phyloP scores from a whole-genome alignment of 2,113 vertebrate species.

The Rhynchomys soricoides region DNA sequence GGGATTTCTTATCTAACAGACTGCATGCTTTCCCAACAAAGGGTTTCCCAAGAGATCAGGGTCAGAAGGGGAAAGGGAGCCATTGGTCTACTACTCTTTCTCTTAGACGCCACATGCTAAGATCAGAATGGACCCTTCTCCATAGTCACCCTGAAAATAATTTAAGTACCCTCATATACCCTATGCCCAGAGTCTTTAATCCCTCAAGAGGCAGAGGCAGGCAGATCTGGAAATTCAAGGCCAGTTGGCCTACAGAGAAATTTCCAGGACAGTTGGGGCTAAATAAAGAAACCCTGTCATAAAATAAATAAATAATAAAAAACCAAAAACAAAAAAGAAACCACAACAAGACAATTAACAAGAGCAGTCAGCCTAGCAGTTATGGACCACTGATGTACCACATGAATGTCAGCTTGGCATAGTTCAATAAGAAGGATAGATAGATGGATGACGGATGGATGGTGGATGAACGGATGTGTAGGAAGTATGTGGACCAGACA shows the following conservation, averaged over 20 bases:
- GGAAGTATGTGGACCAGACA: not conserved
- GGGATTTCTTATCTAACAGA: not conserved
- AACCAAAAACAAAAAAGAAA: not conserved
- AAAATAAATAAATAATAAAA: not conserved
- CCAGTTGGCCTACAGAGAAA: not conserved
- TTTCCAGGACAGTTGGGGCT: not conserved
- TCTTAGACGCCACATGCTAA: not conserved
- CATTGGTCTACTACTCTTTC: not conserved
- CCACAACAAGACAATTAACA: not conserved
- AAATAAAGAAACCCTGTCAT: not conserved
- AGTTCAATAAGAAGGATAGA: not conserved
- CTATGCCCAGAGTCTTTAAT: not conserved
- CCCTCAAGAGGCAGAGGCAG: not conserved
- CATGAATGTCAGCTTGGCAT: no score
- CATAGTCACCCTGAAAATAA: not conserved
- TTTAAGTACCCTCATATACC: not conserved
- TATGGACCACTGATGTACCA: not conserved
- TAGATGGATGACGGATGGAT: no score
- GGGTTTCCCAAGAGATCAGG: not conserved
- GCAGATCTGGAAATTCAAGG: not conserved
- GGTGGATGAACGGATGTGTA: not conserved
- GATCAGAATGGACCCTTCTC: not conserved
- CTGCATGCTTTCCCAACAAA: not conserved
- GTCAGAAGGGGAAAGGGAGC: not conserved
- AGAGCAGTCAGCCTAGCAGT: not conserved